These are phyloP conservation scores for Bovichtus diacanthus DNA, from an alignment of 2,797 vertebrate genomes.

Conservation along the genomic window DNA sequence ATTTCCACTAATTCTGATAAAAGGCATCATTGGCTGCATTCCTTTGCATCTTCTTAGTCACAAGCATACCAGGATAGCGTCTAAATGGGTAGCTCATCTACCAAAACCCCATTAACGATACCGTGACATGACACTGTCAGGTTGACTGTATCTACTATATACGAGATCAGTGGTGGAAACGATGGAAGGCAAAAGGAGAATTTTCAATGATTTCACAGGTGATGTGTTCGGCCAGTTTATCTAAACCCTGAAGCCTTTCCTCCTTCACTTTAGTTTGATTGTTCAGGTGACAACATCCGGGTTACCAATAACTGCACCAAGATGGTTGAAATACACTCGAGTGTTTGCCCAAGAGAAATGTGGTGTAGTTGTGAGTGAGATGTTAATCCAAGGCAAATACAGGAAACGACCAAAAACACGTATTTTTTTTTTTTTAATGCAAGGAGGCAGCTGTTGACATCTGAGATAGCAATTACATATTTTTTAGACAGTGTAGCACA, in stretches of 20 bases:
- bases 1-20: background rate
- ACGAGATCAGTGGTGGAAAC: constrained; percentile 46
- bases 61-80: background rate
- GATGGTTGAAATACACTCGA: constrained; percentile 2
- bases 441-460: constrained; percentile 19
- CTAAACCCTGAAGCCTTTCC: constrained; percentile 3
- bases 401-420: constrained; percentile 14
- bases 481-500: constrained; percentile 15
- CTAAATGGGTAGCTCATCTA: background rate
- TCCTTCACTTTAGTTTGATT: constrained; percentile 23
- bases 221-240: constrained; percentile 3
- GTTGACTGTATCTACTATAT: constrained; percentile 36
- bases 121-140: constrained; percentile 21
- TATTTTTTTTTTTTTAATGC: constrained; percentile 39
- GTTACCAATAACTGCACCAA: constrained; percentile 20
- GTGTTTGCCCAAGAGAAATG: background rate
- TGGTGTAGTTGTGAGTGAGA: background rate
- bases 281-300: constrained; percentile 27
- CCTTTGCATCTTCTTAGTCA: background rate
- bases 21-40: background rate
- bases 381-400: constrained; percentile 12
- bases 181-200: constrained; percentile 24
- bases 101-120: constrained; percentile 8
- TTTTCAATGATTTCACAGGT: constrained; percentile 11
- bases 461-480: constrained; percentile 17